Evolutionary conservation across 2,797 vertebrate species (phyloP).

Genomic region (Ataeniobius toweri): DNA sequence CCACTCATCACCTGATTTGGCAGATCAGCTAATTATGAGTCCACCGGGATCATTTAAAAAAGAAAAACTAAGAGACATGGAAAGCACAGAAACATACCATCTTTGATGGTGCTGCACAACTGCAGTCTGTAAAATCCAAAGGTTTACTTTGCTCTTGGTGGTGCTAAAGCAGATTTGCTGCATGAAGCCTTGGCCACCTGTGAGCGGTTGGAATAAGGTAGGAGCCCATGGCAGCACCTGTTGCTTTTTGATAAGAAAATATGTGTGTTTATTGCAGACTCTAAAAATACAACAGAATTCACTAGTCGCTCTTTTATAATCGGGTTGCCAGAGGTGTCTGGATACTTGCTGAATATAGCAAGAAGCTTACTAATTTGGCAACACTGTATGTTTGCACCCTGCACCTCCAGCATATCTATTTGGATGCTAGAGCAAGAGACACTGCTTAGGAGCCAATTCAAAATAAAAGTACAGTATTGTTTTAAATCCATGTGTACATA

Average conservation of each 20-base stretch:
- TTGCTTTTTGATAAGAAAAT: not conserved
- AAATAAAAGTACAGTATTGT: not conserved
- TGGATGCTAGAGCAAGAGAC: not conserved
- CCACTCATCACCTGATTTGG: not conserved
- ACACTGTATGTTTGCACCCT: not conserved
- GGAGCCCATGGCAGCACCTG: not conserved
- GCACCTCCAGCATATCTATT: not conserved
- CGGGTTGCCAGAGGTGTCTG: not conserved
- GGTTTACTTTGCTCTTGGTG: not conserved
- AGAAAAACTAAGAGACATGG: not conserved
- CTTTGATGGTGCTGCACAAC: not conserved
- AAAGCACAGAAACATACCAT: not conserved
- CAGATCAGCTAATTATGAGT: not conserved
- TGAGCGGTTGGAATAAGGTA: slow-evolving; percentile 1
- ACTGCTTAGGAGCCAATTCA: not conserved
- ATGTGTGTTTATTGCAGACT: not conserved
- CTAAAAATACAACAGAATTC: not conserved
- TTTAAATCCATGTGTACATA: not conserved
- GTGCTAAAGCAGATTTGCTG: not conserved
- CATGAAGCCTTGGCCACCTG: not conserved
- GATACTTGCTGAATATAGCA: not conserved
- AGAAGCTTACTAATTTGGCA: not conserved
- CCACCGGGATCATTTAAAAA: not conserved
- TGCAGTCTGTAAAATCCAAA: not conserved
- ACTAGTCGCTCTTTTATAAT: not conserved